Evolutionary conservation across 1,140 invertebrate species (phyloP), one percentile per base, ranked within the genome.

Genomic region (Drosophila nebulosa): DNA sequence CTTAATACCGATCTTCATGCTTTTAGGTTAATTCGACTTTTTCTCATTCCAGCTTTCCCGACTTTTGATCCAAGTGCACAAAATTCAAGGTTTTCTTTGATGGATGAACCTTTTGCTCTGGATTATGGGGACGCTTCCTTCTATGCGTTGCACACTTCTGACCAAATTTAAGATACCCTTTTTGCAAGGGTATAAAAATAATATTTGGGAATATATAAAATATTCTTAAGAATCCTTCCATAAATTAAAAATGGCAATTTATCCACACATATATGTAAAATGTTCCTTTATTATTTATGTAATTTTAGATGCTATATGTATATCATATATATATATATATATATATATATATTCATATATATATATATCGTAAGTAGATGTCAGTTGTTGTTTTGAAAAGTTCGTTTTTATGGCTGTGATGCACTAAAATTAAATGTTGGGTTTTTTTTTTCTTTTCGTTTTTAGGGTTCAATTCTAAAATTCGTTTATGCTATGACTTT

Each of bases 251-350:
- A 62, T 21, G 10, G 35, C 46, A 3, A 53, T 65, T 74, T 81
- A 68, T 73, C 42, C 73, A 74, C 78, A 78, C 74, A 46, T 69
- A 80, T 85, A 85, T 85, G 80, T 85, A 85, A 85, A 85, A 85
- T 85, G 80, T 85, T 85, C 80, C 80, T 85, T 85, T 85, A 85
- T 86, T 85, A 74, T 85, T 85, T 68, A 85, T 86, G 66, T 81
- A 85, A 74, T 86, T 74, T 85, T 85, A 85, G 86, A 85, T 86
- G 74, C 81, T 85, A 85, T 85, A 86, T 74, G 69, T 81, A 51
- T 75, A 60, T 73, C 72, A 57, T 57, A 52, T 71, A 42, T 46
- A 69, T 81, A 74, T 74, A 74, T 74, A 61, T 73, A 73, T 60
- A 71, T 69, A n/a, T n/a, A n/a, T n/a, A n/a, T n/a, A n/a, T 69